Percentiles rank a stretch among this genome's conserved stretches.
Evolutionary conservation across 2,888 invertebrate species (phyloP).

Genomic region (Hyposoter dolosus): DNA sequence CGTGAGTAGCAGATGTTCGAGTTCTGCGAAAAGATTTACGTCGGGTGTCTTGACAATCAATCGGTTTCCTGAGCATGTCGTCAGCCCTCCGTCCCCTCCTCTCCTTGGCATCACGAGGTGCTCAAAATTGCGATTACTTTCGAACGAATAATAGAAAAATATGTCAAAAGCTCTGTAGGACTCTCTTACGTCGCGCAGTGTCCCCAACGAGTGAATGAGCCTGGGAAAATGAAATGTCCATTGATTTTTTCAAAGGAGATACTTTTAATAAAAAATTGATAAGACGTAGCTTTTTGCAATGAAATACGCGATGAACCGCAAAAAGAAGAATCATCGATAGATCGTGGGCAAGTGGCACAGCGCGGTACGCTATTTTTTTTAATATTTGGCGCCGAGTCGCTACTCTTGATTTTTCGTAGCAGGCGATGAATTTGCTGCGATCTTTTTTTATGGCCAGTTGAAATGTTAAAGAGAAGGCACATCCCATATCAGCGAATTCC

Average conservation of each 20-base stretch:
- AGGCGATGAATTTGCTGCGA: too few species aligned
- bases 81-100: conserved; percentile 14
- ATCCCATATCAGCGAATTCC: too few species aligned
- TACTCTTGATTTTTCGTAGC: too few species aligned
- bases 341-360: too few species aligned
- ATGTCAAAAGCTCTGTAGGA: conserved; percentile 67
- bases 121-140: conserved; percentile 58
- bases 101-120: conserved; percentile 1
- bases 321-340: too few species aligned
- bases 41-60: conserved; percentile 49
- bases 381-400: too few species aligned
- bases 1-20: conserved; percentile 63
- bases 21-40: conserved; percentile 37
- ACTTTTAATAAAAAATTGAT: background rate
- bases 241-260: background rate
- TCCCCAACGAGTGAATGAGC: background rate
- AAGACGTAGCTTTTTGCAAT: background rate
- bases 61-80: conserved; percentile 31
- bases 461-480: too few species aligned
- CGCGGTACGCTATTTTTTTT: too few species aligned
- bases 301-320: background rate
- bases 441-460: too few species aligned
- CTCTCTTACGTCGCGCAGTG: conserved; percentile 7
- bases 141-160: conserved; percentile 41
- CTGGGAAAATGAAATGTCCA: background rate